phyloP scores from a whole-genome alignment of 2,797 vertebrate genomes.

The Gastrophryne carolinensis region DNA sequence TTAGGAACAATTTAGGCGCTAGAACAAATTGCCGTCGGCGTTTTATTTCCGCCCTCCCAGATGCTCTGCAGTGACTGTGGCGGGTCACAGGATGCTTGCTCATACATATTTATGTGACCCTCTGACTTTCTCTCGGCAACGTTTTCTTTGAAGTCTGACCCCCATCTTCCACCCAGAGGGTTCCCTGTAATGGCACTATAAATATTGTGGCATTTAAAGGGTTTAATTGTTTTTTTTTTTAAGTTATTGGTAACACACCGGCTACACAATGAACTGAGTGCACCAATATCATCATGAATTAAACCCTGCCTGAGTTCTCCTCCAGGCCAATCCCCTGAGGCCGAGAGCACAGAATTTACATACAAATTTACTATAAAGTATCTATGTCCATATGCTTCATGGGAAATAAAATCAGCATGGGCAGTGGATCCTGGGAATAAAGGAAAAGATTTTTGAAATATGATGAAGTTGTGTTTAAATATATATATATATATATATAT shows the following conservation, averaged over 20 bases:
- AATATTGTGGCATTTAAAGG: slow-evolving; percentile 52
- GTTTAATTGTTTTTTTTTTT: slow-evolving; percentile 53
- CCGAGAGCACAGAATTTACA: slow-evolving; percentile 20
- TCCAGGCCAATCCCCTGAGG: slow-evolving; percentile 40
- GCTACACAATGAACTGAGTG: slow-evolving; percentile 46
- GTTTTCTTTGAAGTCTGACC: slow-evolving; percentile 48
- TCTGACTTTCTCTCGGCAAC: slow-evolving; percentile 40
- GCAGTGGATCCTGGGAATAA: not conserved
- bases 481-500: too few species aligned
- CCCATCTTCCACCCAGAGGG: slow-evolving; percentile 41
- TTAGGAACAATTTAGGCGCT: slow-evolving; percentile 43
- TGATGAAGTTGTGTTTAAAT: too few species aligned
- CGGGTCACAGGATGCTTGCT: slow-evolving; percentile 42
- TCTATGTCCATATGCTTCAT: slow-evolving; percentile 10
- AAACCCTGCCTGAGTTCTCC: slow-evolving; percentile 30
- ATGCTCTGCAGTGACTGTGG: slow-evolving; percentile 33
- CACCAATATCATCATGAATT: slow-evolving; percentile 41
- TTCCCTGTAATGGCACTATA: slow-evolving; percentile 46
- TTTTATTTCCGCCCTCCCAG: slow-evolving; percentile 37
- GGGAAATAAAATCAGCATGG: slow-evolving; percentile 13
- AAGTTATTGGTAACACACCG: slow-evolving; percentile 36
- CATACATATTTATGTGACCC: slow-evolving; percentile 51
- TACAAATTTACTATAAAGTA: slow-evolving; percentile 36
- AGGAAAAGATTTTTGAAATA: too few species aligned
- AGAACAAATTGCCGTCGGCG: slow-evolving; percentile 36